Evolutionary conservation across 2,888 invertebrate species (phyloP), one percentile per base, ranked within the genome.

Genomic region (Acronicta leporina): DNA sequence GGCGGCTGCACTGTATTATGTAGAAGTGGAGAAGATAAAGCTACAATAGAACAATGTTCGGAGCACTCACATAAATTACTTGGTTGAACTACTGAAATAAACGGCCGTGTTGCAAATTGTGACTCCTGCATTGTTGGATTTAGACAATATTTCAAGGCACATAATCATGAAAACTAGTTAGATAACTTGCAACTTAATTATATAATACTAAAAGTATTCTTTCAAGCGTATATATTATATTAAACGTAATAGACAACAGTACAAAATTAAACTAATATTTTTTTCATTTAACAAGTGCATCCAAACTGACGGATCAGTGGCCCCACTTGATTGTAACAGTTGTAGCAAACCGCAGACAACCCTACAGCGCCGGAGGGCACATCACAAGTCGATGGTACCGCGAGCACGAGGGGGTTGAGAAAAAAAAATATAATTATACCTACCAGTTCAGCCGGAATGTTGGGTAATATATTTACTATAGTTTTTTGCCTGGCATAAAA

Each of bases 361-460:
- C 80, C 81, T 70, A 72, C 65, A 73, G 56, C 73, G 81, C 82
- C 65, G 78, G 63, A 75, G 85, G 86, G 75, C 76, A 79, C 71
- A 80, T 73, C 69, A 79, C 71, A 80, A 82, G 78, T 82, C 83
- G 68, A 84, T 83, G 79, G 79, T 75, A 76, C 76, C 58, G n/a
- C n/a, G 73, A 68, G 74, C 63, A 57, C 15, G 65, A 71, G 82
- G 81, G 80, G 79, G 75, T 77, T 65, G 65, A 65, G 64, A 58
- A 57, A 62, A 68, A 54, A 69, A 48, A n/a, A n/a, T n/a, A n/a
- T n/a, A n/a, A n/a, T n/a, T n/a, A n/a, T n/a, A 55, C 35, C 47
- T 27, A 11, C 30, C 30, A 30, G 9, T 30, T 30, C 9, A 9
- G 30, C 3, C 9, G 7, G 30, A 8, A 30, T 30, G 30, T 30